Evolutionary conservation across 30 jellyfish, hydroid and myxozoan species (phyloP), one percentile per base, ranked within the genome.

Genomic region (Haliclystus octoradiatus): DNA sequence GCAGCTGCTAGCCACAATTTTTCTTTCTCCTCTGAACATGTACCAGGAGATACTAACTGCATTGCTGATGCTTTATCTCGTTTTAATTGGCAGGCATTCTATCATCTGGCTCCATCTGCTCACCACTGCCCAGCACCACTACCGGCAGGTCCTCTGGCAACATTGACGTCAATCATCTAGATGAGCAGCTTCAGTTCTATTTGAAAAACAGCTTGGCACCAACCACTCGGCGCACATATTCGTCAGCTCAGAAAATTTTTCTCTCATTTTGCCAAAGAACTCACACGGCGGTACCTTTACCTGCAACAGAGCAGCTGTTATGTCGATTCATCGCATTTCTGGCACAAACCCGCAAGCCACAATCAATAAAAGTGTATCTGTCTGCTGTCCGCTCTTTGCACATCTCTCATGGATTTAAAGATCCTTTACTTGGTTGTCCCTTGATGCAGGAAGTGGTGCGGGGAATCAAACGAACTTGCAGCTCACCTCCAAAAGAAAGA

Each of bases 331-430:
- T 68, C 4, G 71, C 71, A n/a, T 2, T 5, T 12, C 22, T 69
- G 33, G 23, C 60, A 3, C 27, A 25, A 13, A 50, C 80, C 23
- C 24, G 52, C 26, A 49, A 49, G 31, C 53, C 80, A 5, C 52
- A 69, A 7, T 46, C 80, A 30, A 27, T 50, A 29, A 14, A 57
- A 53, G 80, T 69, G 13, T 69, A 69, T 34, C 65, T 69, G 31
- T 69, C 80, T 1, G 80, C 61, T 7, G 33, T 69, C 27, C 28
- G 80, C 12, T 69, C 80, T 1, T 28, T 69, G 29, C 80, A 69
- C 49, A 22, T 69, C 28, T 70, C 29, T 3, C 24, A 28, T 23
- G 80, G 80, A 1, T 69, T 23, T 34, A 13, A 15, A 7, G 80
- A 69, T 34, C 80, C 80, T 12, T 31, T 69, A 7, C 60, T 50